Conservation (phyloP, 2,888 invertebrate genomes). For the Ceratothoa steindachneri region DNA sequence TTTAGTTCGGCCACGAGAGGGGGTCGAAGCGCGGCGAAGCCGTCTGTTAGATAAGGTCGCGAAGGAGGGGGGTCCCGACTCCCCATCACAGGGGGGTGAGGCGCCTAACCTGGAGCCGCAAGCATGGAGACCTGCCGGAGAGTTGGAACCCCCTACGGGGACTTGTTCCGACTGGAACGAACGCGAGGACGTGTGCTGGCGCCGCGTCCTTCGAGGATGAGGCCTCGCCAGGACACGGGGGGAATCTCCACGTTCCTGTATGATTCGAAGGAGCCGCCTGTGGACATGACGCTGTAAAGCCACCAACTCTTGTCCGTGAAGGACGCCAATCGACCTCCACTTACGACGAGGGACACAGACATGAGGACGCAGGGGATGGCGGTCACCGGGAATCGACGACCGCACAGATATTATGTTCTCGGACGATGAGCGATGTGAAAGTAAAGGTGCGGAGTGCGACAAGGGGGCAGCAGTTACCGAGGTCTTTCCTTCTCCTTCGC, state of each 20-base stretch:
- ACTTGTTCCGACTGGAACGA: background rate
- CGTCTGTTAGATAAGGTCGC: background rate
- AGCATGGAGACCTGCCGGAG: background rate
- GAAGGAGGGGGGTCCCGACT: background rate
- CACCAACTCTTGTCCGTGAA: slow-evolving; percentile 14
- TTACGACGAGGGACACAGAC: background rate
- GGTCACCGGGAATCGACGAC: background rate
- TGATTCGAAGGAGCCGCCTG: slow-evolving; percentile 7
- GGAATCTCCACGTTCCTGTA: slow-evolving; percentile 2
- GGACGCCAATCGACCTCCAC: slow-evolving; percentile 19
- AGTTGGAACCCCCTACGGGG: background rate
- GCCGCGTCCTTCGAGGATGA: background rate
- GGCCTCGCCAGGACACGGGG: background rate
- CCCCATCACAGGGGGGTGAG: no score
- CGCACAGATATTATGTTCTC: no score
- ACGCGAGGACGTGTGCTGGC: background rate
- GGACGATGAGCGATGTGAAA: background rate
- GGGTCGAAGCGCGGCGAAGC: background rate
- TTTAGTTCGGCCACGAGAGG: background rate
- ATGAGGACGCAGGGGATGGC: background rate
- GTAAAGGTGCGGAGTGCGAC: background rate
- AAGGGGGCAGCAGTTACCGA: background rate
- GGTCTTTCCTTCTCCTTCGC: background rate
- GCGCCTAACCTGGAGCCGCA: background rate
- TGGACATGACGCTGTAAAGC: slow-evolving; percentile 14